A percentile compares a stretch with the other conserved stretches of the same genome.
These are phyloP conservation scores for Passer montanus DNA, from an alignment of 2,113 vertebrate genomes.

Conservation along the genomic window DNA sequence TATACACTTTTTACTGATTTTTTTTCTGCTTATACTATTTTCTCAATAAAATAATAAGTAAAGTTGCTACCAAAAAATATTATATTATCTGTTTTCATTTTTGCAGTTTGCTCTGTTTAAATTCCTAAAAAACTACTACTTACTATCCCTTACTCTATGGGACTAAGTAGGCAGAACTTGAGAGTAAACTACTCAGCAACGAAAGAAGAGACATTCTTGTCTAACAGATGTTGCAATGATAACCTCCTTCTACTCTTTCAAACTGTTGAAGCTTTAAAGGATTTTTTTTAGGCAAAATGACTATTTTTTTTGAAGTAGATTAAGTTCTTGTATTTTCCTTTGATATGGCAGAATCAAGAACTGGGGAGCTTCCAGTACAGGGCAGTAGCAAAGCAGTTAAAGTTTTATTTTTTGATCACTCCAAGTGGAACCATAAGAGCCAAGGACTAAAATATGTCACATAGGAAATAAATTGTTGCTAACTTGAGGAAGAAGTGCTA, in stretches of 20 bases:
- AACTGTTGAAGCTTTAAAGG: background rate
- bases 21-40: background rate
- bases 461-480: background rate
- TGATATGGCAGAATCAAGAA: background rate
- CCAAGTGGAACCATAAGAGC: background rate
- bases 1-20: background rate
- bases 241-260: background rate
- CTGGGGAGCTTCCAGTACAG: background rate
- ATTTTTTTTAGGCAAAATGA: background rate
- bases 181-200: background rate
- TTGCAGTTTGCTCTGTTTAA: background rate
- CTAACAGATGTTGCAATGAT: background rate
- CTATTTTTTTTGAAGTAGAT: background rate
- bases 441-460: background rate
- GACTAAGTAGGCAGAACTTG: background rate
- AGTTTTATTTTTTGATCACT: background rate
- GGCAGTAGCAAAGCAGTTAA: background rate
- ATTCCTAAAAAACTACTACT: background rate
- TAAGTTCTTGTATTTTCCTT: background rate
- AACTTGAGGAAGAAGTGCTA: background rate
- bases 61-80: background rate
- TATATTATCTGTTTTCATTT: background rate
- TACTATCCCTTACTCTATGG: background rate
- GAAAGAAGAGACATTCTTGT: background rate
- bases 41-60: background rate